phyloP scores from a whole-genome alignment of 92 coral and sea anemone genomes.

The Diadumene lineata region DNA sequence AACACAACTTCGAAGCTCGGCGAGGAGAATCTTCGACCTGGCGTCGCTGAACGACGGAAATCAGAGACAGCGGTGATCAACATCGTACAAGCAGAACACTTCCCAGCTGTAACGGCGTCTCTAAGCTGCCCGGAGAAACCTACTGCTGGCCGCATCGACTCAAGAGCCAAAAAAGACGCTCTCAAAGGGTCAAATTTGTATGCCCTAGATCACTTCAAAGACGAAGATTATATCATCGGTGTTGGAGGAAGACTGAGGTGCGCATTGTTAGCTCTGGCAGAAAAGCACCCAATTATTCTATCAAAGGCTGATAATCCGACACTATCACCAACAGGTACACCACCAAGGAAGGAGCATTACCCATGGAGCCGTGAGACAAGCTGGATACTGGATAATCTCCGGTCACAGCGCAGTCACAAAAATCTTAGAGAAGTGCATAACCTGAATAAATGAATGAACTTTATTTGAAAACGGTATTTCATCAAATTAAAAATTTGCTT shows the following conservation, averaged over 20 bases:
- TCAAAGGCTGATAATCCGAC: slow-evolving; percentile 39
- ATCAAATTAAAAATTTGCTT: no score
- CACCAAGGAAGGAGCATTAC: slow-evolving; percentile 52
- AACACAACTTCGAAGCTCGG: slow-evolving; percentile 26
- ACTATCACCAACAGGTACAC: slow-evolving; percentile 35
- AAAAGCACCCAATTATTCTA: slow-evolving; percentile 50
- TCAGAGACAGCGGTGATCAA: neutral
- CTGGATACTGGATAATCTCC: slow-evolving; percentile 36
- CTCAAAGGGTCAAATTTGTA: neutral
- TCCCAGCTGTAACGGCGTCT: no score
- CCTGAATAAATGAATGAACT: no score
- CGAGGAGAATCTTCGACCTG: slow-evolving; percentile 27
- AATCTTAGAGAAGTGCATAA: slow-evolving; percentile 15
- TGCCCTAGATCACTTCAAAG: slow-evolving; percentile 21
- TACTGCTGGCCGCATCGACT: neutral
- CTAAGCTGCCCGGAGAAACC: neutral
- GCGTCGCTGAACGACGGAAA: slow-evolving; percentile 25
- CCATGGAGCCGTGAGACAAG: slow-evolving; percentile 32
- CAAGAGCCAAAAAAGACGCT: neutral
- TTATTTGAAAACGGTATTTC: no score
- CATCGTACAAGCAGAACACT: neutral
- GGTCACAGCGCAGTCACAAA: slow-evolving; percentile 33
- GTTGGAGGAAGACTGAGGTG: slow-evolving; percentile 47
- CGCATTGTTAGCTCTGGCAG: slow-evolving; percentile 15
- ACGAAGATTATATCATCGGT: slow-evolving; percentile 31